A percentile compares a stretch with the other conserved stretches of the same genome.
Evolutionary conservation across 2,888 invertebrate species (phyloP).

Genomic region (Hydriomena furcata): DNA sequence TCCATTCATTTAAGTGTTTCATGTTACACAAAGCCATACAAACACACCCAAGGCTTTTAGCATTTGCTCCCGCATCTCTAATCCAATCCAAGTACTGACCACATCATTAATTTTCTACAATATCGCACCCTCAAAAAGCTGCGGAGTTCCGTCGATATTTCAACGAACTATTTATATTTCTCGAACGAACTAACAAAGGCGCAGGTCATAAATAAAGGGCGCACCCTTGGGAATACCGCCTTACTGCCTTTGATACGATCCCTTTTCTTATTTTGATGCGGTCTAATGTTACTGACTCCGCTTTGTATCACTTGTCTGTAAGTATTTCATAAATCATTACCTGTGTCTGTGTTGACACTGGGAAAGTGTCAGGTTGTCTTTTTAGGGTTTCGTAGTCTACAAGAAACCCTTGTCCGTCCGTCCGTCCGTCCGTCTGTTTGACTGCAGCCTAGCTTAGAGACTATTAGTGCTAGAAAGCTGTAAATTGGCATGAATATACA

Average conservation of each 20-base stretch:
- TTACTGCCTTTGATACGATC: conserved; percentile 79
- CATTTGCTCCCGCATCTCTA: conserved; percentile 67
- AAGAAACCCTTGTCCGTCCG: no score
- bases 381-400: no score
- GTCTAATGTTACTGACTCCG: conserved; percentile 68
- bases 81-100: conserved; percentile 79
- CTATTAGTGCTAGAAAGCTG: no score
- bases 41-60: conserved; percentile 73
- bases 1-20: conserved; percentile 68
- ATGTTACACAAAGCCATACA: conserved; percentile 73
- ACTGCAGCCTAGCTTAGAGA: no score
- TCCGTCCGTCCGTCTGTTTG: no score
- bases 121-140: conserved; percentile 77
- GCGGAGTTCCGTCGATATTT: conserved; percentile 70
- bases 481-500: no score
- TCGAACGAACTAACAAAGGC: conserved; percentile 73
- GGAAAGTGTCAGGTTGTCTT: conserved; percentile 31
- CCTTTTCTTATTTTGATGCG: conserved; percentile 80
- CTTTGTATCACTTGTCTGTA: conserved; percentile 66
- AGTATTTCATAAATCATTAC: conserved; percentile 77
- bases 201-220: conserved; percentile 76
- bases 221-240: conserved; percentile 67
- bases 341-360: conserved; percentile 56
- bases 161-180: conserved; percentile 82
- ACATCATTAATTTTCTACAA: conserved; percentile 81